These are phyloP conservation scores for Laterallus jamaicensis DNA, from an alignment of 2,113 vertebrate species.

Conservation along the genomic window DNA sequence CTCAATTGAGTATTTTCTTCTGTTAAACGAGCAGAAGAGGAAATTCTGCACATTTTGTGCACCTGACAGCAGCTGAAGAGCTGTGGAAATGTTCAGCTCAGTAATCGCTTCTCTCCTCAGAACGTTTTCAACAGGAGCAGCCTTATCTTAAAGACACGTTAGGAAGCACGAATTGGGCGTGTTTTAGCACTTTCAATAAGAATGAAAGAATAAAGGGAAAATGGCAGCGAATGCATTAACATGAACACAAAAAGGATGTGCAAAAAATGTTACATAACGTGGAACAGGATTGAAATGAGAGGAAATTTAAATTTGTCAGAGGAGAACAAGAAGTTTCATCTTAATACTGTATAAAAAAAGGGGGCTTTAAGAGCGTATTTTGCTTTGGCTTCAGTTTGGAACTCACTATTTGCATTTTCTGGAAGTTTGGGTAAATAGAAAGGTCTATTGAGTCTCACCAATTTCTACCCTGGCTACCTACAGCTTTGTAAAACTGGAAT, in stretches of 20 bases:
- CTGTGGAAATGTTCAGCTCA: slow-evolving; percentile 19
- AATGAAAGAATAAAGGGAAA: neutral
- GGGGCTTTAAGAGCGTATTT: neutral
- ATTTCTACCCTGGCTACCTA: neutral
- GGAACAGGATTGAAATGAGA: neutral
- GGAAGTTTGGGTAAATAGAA: neutral
- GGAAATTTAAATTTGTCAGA: neutral
- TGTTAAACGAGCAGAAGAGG: neutral
- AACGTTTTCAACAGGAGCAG: neutral
- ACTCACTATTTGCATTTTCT: neutral
- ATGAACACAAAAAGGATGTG: neutral
- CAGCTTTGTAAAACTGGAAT: neutral
- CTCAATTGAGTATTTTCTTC: slow-evolving; percentile 12
- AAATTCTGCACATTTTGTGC: neutral
- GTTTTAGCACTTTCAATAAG: neutral
- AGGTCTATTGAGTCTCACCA: neutral
- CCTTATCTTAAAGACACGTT: neutral
- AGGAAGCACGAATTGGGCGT: neutral
- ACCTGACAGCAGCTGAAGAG: slow-evolving; percentile 12
- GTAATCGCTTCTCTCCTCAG: neutral
- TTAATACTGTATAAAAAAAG: neutral
- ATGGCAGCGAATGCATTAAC: neutral
- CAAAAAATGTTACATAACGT: neutral
- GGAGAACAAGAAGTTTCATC: neutral
- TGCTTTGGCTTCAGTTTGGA: neutral